Conservation (phyloP, 53 echinoderm and acorn worm genomes). For the Stichopus horrens region DNA sequence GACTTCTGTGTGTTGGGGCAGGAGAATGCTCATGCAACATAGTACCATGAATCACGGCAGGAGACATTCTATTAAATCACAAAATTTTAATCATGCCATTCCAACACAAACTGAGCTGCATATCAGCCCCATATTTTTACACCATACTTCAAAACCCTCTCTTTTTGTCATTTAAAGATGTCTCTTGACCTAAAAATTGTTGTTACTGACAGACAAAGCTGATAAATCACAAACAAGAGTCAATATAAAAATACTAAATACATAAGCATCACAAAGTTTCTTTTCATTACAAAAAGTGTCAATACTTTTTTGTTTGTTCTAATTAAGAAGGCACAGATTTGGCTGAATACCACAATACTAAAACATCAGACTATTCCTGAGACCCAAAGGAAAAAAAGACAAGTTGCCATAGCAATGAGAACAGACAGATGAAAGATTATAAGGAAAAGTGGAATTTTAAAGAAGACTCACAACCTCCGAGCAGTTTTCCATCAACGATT, state of each 20-base stretch:
- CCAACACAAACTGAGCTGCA: too few species aligned
- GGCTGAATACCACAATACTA: slow-evolving; percentile 38
- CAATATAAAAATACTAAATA: neutral
- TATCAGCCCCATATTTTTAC: too few species aligned
- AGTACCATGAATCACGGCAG: too few species aligned
- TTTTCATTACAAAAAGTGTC: neutral
- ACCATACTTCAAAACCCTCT: too few species aligned
- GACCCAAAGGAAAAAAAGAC: neutral
- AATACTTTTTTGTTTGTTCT: neutral
- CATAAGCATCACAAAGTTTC: neutral
- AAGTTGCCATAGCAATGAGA: neutral
- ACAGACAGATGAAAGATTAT: neutral
- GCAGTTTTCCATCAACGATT: too few species aligned
- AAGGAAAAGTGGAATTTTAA: neutral
- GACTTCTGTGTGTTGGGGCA: too few species aligned
- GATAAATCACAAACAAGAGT: neutral
- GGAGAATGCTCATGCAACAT: too few species aligned
- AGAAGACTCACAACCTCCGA: too few species aligned
- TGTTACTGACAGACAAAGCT: neutral
- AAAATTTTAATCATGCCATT: too few species aligned
- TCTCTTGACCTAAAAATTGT: too few species aligned
- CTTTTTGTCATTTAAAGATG: too few species aligned
- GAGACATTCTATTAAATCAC: too few species aligned
- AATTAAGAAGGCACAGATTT: slow-evolving; percentile 28
- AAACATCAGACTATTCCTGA: slow-evolving; percentile 18